phyloP scores from a whole-genome alignment of 2,888 invertebrate genomes.

The Amiota minor region DNA sequence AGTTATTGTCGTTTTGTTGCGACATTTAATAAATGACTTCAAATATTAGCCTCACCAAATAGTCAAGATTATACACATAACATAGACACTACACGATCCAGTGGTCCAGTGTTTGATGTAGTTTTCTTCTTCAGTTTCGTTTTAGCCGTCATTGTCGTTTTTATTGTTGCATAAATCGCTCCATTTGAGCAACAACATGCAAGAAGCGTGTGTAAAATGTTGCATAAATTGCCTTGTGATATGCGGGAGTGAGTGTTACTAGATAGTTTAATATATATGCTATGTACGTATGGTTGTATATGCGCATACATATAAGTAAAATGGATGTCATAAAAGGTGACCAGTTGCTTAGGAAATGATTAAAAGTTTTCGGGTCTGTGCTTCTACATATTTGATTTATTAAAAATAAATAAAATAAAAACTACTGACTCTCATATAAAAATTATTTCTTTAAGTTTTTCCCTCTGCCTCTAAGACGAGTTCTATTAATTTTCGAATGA shows the following conservation, averaged over 20 bases:
- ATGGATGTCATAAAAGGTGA: conserved; percentile 39
- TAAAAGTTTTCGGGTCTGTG: neutral
- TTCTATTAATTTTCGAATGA: too few species aligned
- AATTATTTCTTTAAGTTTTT: too few species aligned
- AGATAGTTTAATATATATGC: neutral
- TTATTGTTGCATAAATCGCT: conserved; percentile 46
- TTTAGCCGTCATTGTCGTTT: conserved; percentile 1
- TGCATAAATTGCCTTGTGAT: conserved; percentile 65
- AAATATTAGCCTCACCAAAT: conserved; percentile 57
- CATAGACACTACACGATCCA: neutral
- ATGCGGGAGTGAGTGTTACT: conserved; percentile 44
- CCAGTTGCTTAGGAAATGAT: conserved; percentile 29
- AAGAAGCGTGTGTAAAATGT: conserved; percentile 48
- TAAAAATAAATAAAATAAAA: neutral
- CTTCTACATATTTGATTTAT: too few species aligned
- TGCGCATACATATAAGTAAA: neutral
- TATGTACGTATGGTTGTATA: neutral
- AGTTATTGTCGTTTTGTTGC: conserved; percentile 68
- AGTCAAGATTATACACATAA: neutral
- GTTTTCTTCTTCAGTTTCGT: conserved; percentile 11
- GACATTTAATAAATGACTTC: conserved; percentile 69
- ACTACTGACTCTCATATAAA: neutral
- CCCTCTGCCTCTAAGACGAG: too few species aligned
- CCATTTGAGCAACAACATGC: conserved; percentile 49
- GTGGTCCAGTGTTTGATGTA: neutral